A percentile compares a stretch with the other conserved stretches of the same genome.
Conservation (phyloP, 2,113 vertebrate genomes). For the Sapayoa aenigma region DNA sequence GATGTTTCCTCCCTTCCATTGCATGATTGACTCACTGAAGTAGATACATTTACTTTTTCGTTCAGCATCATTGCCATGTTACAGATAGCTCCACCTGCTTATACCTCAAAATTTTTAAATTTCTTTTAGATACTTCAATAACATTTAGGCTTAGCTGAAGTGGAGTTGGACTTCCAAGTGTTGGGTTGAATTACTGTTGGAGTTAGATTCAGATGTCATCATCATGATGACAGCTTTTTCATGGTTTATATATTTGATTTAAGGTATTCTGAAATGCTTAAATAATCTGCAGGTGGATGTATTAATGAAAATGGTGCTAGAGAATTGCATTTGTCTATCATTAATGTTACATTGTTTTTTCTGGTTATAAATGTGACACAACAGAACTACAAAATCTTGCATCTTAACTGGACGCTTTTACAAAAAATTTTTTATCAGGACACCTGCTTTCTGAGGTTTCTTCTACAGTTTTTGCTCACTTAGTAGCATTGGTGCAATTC, state of each 20-base stretch:
- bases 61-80: neutral
- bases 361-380: neutral
- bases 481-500: neutral
- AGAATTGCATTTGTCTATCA: neutral
- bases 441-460: neutral
- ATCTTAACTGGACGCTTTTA: neutral
- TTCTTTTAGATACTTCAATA: neutral
- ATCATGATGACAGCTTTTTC: neutral
- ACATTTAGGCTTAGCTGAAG: neutral
- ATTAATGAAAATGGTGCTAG: neutral
- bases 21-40: neutral
- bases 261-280: neutral
- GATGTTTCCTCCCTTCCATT: neutral
- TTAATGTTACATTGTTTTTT: neutral
- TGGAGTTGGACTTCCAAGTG: neutral
- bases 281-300: neutral
- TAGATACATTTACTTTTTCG: neutral
- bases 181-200: neutral
- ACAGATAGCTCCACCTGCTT: neutral
- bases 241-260: neutral
- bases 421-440: neutral
- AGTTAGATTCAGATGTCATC: neutral
- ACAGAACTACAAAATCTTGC: neutral
- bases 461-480: neutral
- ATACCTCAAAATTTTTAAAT: neutral